Evolutionary conservation across 2,113 vertebrate species (phyloP).

Genomic region (Neodon shergylaensis): DNA sequence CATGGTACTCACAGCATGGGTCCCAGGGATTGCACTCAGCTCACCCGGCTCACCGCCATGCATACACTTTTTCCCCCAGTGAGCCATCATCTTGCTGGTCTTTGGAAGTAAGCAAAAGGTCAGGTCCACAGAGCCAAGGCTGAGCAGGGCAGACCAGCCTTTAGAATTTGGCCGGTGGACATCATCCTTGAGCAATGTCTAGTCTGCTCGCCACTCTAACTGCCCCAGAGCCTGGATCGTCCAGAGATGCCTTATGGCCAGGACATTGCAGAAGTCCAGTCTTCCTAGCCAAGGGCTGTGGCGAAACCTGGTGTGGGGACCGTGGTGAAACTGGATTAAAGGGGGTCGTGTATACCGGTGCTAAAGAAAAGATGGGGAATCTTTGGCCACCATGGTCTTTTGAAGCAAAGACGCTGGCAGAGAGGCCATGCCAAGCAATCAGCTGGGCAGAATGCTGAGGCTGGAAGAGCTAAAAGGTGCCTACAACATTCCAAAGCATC

Average conservation of each 20-base stretch:
- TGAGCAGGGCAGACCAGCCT: neutral
- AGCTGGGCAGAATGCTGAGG: too few relatives aligned
- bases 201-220: neutral
- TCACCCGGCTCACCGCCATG: too few relatives aligned
- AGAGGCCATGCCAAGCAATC: neutral
- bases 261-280: neutral
- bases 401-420: neutral
- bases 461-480: neutral
- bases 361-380: neutral
- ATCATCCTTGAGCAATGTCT: neutral
- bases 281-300: neutral
- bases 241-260: neutral
- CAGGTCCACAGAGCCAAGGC: neutral
- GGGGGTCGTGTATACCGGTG: neutral
- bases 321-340: constrained; percentile 41
- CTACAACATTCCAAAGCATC: neutral
- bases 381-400: too few relatives aligned
- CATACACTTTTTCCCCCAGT: neutral
- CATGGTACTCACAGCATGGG: neutral
- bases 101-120: neutral
- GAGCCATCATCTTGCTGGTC: neutral
- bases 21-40: neutral
- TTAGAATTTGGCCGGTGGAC: neutral
- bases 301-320: constrained; percentile 1
- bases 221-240: fast-evolving